Base-by-base conservation (phyloP, 2,113 vertebrate genomes). In the Empidonax traillii region DNA sequence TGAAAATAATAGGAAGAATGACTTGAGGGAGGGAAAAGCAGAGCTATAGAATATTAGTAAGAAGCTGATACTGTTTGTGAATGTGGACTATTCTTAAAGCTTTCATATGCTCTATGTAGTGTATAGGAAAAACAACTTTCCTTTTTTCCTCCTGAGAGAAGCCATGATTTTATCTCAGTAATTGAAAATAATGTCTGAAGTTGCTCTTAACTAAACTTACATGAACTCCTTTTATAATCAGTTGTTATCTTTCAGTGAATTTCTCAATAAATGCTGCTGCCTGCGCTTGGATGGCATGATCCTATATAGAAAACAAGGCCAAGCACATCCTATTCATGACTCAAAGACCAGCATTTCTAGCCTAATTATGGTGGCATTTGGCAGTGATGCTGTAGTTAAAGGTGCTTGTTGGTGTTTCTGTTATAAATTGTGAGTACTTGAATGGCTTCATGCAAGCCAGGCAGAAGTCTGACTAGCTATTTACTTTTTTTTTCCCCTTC, bases 101-200 rank as follows among this genome's bases (percentile, higher is more conserved):
- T 97, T 97, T 96, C 84, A 72, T 87, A 76, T 76, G 59, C 83
- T 91, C 25, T 96, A 43, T 88, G 47, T 94, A 84, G 84, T 90
- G 24, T 94, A 87, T 93, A 94, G 67, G 80, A 89, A 95, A 94
- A 66, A 12, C 18, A 72, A 25, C 79, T 78, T 95, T 31, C 31
- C 18, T 92, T 94, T 92, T 86, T 87, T 65, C 61, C 79, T 76
- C 62, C 85, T 58, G 74, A 94, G 93, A 90, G 87, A 89, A 98
- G 89, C 80, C 58, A 75, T 84, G 98, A 98, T 98, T 97, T 97
- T 98, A 98, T 98, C 98, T 98, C 90, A 65, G 89, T 98, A 98
- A 98, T 98, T 98, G 98, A 98, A 98, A 98, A 98, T 98, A 97
- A 98, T 98, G 96, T 98, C 97, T 96, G 91, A 97, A 97, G 94